Conservation (phyloP, 2,797 vertebrate species). For the Chiroxiphia lanceolata region DNA sequence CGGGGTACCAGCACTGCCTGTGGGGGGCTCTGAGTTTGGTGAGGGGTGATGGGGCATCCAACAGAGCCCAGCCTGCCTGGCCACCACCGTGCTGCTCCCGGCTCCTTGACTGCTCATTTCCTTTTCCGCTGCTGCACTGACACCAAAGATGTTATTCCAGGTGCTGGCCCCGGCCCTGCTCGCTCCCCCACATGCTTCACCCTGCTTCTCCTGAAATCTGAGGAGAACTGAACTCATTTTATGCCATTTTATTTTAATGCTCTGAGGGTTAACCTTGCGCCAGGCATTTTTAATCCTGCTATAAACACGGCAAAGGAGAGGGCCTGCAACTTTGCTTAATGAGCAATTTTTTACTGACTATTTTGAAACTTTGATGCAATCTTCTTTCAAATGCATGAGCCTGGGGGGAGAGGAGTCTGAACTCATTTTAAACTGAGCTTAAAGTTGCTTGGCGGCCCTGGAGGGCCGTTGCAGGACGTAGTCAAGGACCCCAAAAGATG, state of each 20-base stretch:
- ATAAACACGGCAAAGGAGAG: neutral
- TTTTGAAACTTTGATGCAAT: neutral
- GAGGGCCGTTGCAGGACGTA: neutral
- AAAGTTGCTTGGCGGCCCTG: neutral
- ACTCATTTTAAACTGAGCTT: neutral
- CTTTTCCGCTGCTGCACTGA: neutral
- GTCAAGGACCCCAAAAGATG: neutral
- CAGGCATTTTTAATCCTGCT: conserved; percentile 16
- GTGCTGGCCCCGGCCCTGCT: neutral
- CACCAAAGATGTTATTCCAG: conserved; percentile 62
- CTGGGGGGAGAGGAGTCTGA: too few relatives aligned
- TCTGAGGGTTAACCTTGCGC: neutral
- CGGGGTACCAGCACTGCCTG: neutral
- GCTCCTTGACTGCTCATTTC: conserved; percentile 35
- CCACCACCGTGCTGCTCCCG: neutral
- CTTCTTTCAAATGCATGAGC: neutral
- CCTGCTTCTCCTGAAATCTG: conserved; percentile 27
- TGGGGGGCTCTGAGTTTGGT: rapidly evolving
- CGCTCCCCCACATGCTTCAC: conserved; percentile 25
- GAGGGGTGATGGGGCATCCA: rapidly evolving
- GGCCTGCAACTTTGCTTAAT: neutral
- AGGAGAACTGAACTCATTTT: conserved; percentile 50
- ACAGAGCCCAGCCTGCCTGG: neutral
- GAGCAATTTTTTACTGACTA: neutral
- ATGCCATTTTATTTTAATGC: conserved; percentile 44